Evolutionary conservation across 2,888 invertebrate genomes (phyloP).

Genomic region (Prenolepis imparis): DNA sequence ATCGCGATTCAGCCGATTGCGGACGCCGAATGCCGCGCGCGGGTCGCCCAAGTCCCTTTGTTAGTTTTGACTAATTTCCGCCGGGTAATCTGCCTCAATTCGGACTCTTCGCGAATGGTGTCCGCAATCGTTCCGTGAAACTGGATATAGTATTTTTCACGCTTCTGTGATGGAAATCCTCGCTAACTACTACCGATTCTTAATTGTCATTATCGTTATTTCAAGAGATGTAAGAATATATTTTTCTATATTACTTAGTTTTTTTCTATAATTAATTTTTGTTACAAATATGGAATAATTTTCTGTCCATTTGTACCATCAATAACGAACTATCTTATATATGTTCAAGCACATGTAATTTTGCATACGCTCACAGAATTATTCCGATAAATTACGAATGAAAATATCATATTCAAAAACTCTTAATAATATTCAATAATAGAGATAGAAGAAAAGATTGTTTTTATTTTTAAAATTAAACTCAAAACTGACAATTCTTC

Average conservation of each 20-base stretch:
- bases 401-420: not conserved
- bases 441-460: not conserved
- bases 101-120: constrained; percentile 53
- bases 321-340: not conserved
- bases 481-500: not conserved
- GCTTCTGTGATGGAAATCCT: not conserved
- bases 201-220: not conserved
- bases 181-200: not conserved
- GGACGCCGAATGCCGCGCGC: constrained; percentile 75
- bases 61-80: constrained; percentile 84
- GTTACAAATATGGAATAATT: not conserved
- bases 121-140: constrained; percentile 53
- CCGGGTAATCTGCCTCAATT: constrained; percentile 81
- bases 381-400: not conserved
- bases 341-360: not conserved
- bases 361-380: not conserved
- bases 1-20: constrained; percentile 85
- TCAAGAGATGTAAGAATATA: not conserved
- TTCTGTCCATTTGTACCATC: not conserved
- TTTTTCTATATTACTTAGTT: not conserved
- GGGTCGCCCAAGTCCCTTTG: constrained; percentile 79
- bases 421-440: constrained; percentile 1
- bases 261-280: not conserved
- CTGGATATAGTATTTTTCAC: constrained; percentile 22
- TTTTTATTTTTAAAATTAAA: not conserved